Evolutionary conservation across 2,113 vertebrate species (phyloP).

Genomic region (Sinocyclocheilus rhinocerous): DNA sequence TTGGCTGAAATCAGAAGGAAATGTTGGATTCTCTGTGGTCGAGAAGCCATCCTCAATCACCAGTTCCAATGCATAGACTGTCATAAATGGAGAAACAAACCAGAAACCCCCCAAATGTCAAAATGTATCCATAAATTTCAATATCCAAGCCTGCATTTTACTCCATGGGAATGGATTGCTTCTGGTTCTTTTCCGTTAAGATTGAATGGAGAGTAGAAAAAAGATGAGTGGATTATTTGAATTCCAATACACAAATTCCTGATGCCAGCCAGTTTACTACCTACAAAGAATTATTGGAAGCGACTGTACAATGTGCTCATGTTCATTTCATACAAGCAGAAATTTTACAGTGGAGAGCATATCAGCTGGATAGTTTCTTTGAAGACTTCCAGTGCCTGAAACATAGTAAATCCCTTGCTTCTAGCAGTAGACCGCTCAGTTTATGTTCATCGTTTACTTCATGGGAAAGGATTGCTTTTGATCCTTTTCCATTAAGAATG

Average conservation of each 20-base stretch:
- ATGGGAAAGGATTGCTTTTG: background rate
- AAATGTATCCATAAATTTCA: background rate
- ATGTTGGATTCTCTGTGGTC: too few species aligned
- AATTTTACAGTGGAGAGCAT: background rate
- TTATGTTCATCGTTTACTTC: too few species aligned
- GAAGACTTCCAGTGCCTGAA: background rate
- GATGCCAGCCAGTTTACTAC: background rate
- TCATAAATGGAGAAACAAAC: background rate
- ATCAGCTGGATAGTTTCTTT: background rate
- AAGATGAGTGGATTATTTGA: too few species aligned
- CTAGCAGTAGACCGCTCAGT: too few species aligned
- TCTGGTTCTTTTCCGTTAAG: too few species aligned
- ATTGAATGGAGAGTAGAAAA: too few species aligned
- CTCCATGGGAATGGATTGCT: too few species aligned
- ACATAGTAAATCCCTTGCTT: too few species aligned
- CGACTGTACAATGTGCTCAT: background rate
- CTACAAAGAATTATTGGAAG: background rate
- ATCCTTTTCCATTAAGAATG: background rate
- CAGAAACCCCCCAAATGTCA: background rate
- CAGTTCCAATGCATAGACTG: background rate
- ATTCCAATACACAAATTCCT: too few species aligned
- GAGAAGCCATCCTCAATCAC: background rate
- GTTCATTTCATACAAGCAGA: background rate
- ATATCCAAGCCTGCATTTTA: too few species aligned
- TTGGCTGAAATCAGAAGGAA: background rate